Percentiles rank a stretch among this genome's conserved stretches.
Evolutionary conservation across 1,140 invertebrate genomes (phyloP).

Genomic region (Ceratina australensis): DNA sequence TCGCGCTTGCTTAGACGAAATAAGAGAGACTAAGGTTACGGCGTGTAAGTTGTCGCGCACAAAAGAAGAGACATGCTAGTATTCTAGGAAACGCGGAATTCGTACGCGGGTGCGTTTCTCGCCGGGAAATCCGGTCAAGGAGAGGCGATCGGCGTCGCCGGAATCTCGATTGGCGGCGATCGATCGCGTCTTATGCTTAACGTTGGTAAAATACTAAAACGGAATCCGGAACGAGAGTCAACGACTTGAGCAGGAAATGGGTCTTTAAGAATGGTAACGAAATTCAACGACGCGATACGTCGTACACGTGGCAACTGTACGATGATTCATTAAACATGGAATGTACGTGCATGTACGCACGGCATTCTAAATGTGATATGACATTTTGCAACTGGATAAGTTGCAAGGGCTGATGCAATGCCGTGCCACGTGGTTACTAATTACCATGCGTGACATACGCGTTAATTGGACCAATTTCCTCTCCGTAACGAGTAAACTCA

Average conservation of each 20-base stretch:
- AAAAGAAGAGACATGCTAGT: no score
- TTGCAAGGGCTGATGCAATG: no score
- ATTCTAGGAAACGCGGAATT: neutral
- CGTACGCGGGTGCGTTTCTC: neutral
- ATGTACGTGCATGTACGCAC: no score
- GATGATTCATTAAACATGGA: no score
- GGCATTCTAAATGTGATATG: neutral
- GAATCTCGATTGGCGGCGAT: neutral
- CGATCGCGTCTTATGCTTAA: constrained; percentile 12
- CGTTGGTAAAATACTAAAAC: neutral
- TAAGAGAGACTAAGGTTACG: no score
- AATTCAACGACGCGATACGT: neutral
- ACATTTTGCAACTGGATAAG: neutral
- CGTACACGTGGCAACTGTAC: no score
- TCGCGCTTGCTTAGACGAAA: neutral
- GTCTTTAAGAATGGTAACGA: neutral
- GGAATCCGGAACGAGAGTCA: neutral
- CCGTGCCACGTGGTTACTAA: neutral
- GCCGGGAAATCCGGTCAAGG: constrained; percentile 37
- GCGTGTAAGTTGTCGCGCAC: no score
- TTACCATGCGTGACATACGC: neutral
- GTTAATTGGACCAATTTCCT: constrained; percentile 2
- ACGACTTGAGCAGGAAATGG: neutral
- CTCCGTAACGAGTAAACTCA: no score
- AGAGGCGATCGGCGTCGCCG: neutral